Evolutionary conservation across 2,797 vertebrate genomes (phyloP).

Genomic region (Rhyacichthys aspro): DNA sequence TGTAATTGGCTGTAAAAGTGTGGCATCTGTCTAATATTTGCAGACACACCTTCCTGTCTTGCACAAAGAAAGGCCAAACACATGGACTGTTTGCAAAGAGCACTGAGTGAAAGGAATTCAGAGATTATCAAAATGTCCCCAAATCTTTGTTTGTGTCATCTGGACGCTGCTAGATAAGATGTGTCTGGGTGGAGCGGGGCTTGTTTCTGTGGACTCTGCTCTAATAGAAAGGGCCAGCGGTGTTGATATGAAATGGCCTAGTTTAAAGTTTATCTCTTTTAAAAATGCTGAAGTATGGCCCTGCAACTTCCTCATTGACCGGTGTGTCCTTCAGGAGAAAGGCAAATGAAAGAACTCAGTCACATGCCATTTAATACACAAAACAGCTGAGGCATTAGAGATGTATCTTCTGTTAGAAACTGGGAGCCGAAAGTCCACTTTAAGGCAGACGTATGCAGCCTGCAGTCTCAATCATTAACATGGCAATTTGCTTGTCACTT

Average conservation of each 20-base stretch:
- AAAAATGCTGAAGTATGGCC: conserved; percentile 52
- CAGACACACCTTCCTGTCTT: conserved; percentile 6
- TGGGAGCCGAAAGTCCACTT: conserved; percentile 21
- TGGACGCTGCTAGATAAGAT: conserved; percentile 52
- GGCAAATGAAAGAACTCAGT: conserved; percentile 3
- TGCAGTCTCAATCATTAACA: conserved; percentile 52
- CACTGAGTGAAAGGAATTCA: conserved; percentile 21
- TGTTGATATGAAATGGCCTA: conserved; percentile 58
- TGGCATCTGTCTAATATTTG: conserved; percentile 11
- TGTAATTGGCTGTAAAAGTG: not conserved
- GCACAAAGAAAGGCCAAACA: conserved; percentile 19
- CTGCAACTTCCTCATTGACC: conserved; percentile 53
- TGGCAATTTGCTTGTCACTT: conserved; percentile 42
- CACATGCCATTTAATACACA: not conserved
- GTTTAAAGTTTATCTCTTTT: conserved; percentile 53
- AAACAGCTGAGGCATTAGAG: not conserved
- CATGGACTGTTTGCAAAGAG: conserved; percentile 15
- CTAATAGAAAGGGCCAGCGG: conserved; percentile 29
- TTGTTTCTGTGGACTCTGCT: conserved; percentile 55
- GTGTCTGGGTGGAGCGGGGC: conserved; percentile 51
- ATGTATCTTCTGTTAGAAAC: not conserved
- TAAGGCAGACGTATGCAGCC: conserved; percentile 11
- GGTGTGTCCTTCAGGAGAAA: conserved; percentile 15
- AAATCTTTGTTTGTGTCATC: conserved; percentile 51
- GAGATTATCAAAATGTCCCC: conserved; percentile 17